These are phyloP conservation scores for Eurois occulta DNA, from an alignment of 2,888 invertebrate species.

Conservation along the genomic window DNA sequence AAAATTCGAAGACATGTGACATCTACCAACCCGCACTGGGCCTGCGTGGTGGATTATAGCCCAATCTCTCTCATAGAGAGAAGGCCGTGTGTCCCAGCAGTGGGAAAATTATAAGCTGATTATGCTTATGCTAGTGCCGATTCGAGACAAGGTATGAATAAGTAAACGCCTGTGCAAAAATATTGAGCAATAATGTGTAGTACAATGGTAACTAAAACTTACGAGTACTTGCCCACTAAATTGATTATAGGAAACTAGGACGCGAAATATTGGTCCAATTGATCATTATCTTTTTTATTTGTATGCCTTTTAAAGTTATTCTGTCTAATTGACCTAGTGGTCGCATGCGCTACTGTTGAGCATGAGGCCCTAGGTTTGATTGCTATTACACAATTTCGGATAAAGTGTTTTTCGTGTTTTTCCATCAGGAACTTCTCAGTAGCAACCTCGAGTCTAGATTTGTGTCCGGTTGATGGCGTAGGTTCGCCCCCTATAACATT, in stretches of 20 bases:
- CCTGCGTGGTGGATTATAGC: no score
- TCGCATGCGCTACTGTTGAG: not conserved
- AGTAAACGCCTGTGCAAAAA: conserved; percentile 4
- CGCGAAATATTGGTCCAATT: not conserved
- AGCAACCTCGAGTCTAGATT: not conserved
- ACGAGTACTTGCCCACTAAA: not conserved
- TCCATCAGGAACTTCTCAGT: not conserved
- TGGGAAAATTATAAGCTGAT: no score
- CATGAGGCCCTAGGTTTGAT: not conserved
- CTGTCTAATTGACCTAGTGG: no score
- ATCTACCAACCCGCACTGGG: no score
- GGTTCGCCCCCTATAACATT: not conserved
- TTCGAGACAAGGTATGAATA: not conserved
- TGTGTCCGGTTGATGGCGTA: not conserved
- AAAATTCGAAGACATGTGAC: no score
- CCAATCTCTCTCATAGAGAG: no score
- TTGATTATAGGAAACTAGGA: not conserved
- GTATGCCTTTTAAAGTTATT: not conserved
- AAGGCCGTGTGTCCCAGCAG: no score
- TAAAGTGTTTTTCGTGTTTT: not conserved
- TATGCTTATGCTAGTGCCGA: not conserved
- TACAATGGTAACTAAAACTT: not conserved
- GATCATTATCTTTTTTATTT: not conserved
- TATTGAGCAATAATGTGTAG: not conserved
- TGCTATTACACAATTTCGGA: not conserved